Evolutionary conservation across 2,888 invertebrate genomes (phyloP).

Genomic region (Pristionchus exspectatus): DNA sequence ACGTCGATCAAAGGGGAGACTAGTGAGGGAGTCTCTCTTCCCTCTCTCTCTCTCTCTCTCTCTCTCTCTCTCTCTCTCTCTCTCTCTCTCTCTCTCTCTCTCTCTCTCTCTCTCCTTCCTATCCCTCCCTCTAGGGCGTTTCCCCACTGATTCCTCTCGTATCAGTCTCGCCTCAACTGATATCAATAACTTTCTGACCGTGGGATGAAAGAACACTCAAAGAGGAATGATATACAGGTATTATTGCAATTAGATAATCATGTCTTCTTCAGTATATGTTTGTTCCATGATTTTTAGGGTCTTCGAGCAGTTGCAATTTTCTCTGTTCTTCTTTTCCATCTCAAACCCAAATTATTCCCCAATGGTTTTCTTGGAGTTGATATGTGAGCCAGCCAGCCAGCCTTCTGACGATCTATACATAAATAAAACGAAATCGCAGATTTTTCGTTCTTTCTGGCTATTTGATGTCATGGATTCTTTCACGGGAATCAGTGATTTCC

Average conservation of each 20-base stretch:
- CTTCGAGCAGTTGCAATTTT: slow-evolving; percentile 59
- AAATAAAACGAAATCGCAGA: slow-evolving; percentile 29
- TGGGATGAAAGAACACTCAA: background rate
- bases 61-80: too few relatives aligned
- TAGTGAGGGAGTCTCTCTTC: background rate
- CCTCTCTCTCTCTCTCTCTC: background rate
- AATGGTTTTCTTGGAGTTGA: slow-evolving; percentile 62
- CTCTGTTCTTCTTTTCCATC: slow-evolving; percentile 57
- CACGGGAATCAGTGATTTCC: slow-evolving; percentile 22
- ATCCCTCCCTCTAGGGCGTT: background rate
- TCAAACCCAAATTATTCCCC: slow-evolving; percentile 57
- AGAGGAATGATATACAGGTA: background rate
- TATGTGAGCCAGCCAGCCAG: too few relatives aligned
- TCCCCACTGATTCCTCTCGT: background rate
- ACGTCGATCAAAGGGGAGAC: background rate
- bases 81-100: background rate
- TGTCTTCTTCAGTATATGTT: background rate
- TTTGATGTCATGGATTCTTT: slow-evolving; percentile 58
- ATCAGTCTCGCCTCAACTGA: background rate
- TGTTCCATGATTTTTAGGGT: slow-evolving; percentile 55
- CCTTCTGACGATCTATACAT: background rate
- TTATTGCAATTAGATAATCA: background rate
- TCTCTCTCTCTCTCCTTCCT: background rate
- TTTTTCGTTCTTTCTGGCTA: slow-evolving; percentile 62
- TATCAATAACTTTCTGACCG: background rate